A percentile compares a stretch with the other conserved stretches of the same genome.
Conservation (phyloP, 2,113 vertebrate species). For the Todiramphus saurophagus region DNA sequence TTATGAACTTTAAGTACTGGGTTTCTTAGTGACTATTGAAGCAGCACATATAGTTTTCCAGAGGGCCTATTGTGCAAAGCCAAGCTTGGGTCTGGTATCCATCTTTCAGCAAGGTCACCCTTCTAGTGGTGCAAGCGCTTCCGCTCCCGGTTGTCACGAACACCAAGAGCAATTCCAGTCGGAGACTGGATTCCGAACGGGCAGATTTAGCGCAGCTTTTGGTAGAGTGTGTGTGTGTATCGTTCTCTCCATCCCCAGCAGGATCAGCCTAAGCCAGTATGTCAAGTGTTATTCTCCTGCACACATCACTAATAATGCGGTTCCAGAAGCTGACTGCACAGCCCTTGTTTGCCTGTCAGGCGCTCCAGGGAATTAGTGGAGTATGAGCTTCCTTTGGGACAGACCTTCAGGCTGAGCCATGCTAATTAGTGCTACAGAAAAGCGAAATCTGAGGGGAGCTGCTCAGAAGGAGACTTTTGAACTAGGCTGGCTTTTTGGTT, state of each 20-base stretch:
- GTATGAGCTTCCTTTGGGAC: slow-evolving; percentile 26
- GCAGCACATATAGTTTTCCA: not conserved
- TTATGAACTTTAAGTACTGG: not conserved
- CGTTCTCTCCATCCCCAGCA: not conserved
- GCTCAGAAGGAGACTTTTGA: slow-evolving; percentile 23
- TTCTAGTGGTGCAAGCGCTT: not conserved
- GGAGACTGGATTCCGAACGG: not conserved
- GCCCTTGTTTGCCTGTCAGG: slow-evolving; percentile 12
- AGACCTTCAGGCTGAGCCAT: not conserved
- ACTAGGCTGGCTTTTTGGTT: not conserved
- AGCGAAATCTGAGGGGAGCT: not conserved
- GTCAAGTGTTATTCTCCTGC: not conserved
- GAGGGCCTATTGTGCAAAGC: not conserved
- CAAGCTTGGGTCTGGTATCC: not conserved
- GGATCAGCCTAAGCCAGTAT: not conserved
- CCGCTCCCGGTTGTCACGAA: not conserved
- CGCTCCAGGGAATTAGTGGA: not conserved
- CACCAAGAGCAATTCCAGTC: not conserved
- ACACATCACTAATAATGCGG: not conserved
- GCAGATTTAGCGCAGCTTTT: not conserved
- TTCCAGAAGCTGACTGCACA: not conserved
- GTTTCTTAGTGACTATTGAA: not conserved
- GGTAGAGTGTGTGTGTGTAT: not conserved
- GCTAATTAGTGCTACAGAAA: slow-evolving; percentile 34
- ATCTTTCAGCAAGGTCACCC: not conserved